Base-by-base conservation (phyloP, 1,140 invertebrate genomes). In the Diorhabda elongata region DNA sequence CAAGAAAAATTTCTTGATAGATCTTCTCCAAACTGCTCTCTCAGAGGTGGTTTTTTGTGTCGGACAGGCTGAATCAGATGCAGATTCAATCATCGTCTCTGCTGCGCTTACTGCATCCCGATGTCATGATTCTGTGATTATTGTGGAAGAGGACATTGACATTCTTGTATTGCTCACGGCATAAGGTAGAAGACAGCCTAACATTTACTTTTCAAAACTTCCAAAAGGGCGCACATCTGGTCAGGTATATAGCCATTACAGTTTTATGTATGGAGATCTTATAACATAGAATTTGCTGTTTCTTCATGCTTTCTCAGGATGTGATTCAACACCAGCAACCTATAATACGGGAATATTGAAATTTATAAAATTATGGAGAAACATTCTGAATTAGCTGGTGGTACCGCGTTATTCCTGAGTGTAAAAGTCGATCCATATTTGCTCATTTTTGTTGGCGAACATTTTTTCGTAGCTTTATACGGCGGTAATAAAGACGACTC, bases 251-350 rank as follows among this genome's bases (percentile, higher is more conserved):
- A 26, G 26, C 1, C 26, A 0, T 9, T 9, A 6, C 2, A 52
- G 45, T 64, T 56, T 64, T 64, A 52, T 52, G 44, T 52, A 64
- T 44, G 47, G 63, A n/a, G 63, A 64, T 26, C 7, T 64, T 9
- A 64, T 64, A 8, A 11, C 58, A 41, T 0, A 59, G 9, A 47
- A 45, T 47, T 26, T 45, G 58, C 58, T 60, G 44, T 67, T 67
- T 66, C 64, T 66, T 11, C 52, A 64, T 67, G 66, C 66, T 45
- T 58, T 66, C 60, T 67, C 66, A 44, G 66, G 58, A 67, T 61
- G 66, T 58, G 66, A 67, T 45, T 60, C 58, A 59, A 67, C 66
- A 44, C 60, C 44, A 67, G 66, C 44, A 59, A 58, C 66, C 11
- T 45, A 60, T 26, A 67, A 60, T 8, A 67, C 60, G 41, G 41